These are phyloP conservation scores for Hydrophis major DNA, from an alignment of 2,797 vertebrate genomes.

Conservation along the genomic window DNA sequence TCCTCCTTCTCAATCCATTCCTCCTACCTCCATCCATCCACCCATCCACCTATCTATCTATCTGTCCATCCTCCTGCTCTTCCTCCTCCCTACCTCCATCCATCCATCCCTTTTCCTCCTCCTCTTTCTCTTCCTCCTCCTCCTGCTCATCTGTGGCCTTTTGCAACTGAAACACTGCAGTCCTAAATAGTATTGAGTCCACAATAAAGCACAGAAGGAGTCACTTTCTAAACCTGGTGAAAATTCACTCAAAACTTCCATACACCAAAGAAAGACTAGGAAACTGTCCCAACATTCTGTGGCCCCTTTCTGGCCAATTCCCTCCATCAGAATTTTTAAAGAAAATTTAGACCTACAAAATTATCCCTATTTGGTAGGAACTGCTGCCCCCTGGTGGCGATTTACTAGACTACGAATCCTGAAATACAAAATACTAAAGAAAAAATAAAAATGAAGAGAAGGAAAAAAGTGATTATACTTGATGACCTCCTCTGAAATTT, in stretches of 20 bases:
- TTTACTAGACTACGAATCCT: neutral
- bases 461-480: neutral
- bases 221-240: neutral
- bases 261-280: neutral
- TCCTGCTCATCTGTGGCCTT: neutral
- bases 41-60: too few species aligned
- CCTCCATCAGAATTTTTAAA: neutral
- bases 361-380: conserved; percentile 17
- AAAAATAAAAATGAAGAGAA: neutral
- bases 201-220: neutral
- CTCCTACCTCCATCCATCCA: too few species aligned
- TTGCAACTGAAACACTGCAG: neutral
- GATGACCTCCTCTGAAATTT: neutral
- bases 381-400: conserved; percentile 60
- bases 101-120: too few species aligned
- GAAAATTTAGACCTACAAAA: neutral
- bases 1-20: too few species aligned
- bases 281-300: rapidly evolving
- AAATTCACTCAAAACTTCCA: neutral
- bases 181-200: neutral
- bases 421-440: neutral
- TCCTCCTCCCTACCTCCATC: too few species aligned
- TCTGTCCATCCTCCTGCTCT: too few species aligned
- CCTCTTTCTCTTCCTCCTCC: rapidly evolving
- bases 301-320: rapidly evolving